Evolutionary conservation across 2,797 vertebrate genomes (phyloP), one percentile per base, ranked within the genome.

Genomic region (Vultur gryphus): DNA sequence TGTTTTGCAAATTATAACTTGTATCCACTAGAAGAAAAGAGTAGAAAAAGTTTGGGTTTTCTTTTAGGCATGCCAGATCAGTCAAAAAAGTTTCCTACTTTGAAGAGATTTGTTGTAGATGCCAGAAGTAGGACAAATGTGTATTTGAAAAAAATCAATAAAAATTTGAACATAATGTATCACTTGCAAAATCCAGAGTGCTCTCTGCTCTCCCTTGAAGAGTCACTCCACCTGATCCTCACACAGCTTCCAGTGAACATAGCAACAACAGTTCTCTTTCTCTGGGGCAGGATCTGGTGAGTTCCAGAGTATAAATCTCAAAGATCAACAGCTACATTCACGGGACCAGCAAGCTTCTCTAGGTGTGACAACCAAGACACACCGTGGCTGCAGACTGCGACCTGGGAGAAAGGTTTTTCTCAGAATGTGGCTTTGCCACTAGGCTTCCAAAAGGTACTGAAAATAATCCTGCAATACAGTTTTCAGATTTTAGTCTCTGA

Each of bases 1-100:
- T 87, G 14, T 48, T 90, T 69, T 84, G 33, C n/a, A 87, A 95
- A 91, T 79, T 73, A 77, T 70, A 92, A 85, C 41, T 83, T 92
- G 15, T 20, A 90, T 41, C 33, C 67, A 64, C 26, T 13, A 25
- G 41, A 57, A 84, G 13, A 29, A 78, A 87, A 90, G 91, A 72
- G 46, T 19, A 61, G 54, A 71, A 87, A 57, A 84, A 69, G 16
- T 87, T 83, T 43, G 20, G 16, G 13, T 17, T 83, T 91, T 89
- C 82, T 71, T 92, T 67, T 54, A 64, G 44, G 31, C 28, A 10
- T 29, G 35, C 5, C 33, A 77, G 13, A 41, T 54, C 52, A 87
- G 29, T 44, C 37, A 90, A 44, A 87, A 75, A n/a, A 65, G 9
- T 73, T 87, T 85, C 37, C 16, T 83, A 5, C 19, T 84, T 43